These are phyloP conservation scores for Diadumene lineata DNA, from an alignment of 92 coral and sea anemone genomes.

Conservation along the genomic window DNA sequence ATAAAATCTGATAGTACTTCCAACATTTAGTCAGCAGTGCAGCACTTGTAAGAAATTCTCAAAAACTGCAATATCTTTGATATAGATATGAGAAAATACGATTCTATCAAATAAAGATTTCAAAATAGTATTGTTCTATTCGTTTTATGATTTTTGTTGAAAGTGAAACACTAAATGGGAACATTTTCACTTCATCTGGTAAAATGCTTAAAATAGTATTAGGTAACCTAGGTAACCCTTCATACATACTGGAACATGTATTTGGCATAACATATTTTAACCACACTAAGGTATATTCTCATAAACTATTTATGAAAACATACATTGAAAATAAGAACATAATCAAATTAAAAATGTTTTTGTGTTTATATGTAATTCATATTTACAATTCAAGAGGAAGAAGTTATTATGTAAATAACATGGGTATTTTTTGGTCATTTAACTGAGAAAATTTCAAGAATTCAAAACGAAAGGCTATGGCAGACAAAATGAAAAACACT, in stretches of 20 bases:
- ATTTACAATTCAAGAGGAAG: background rate
- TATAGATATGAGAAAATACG: background rate
- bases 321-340: background rate
- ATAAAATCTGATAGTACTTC: constrained; percentile 22
- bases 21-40: constrained; percentile 12
- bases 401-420: too few relatives aligned
- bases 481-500: background rate
- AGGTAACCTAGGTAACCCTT: constrained; percentile 32
- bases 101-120: background rate
- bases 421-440: background rate
- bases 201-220: constrained; percentile 42
- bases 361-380: too few relatives aligned
- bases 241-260: background rate
- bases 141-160: background rate
- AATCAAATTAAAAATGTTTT: background rate
- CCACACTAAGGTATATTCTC: background rate
- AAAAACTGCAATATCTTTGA: constrained; percentile 1
- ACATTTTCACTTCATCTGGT: constrained; percentile 32
- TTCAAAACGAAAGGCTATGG: background rate
- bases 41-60: constrained; percentile 1
- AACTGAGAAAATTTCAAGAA: background rate
- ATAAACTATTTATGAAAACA: background rate
- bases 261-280: background rate
- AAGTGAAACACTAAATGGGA: background rate
- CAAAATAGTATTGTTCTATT: background rate